A percentile compares a stretch with the other conserved stretches of the same genome.
phyloP scores from a whole-genome alignment of 37 sponge, comb jelly and placozoan genomes.

The Chondrilla cf. caribensis region DNA sequence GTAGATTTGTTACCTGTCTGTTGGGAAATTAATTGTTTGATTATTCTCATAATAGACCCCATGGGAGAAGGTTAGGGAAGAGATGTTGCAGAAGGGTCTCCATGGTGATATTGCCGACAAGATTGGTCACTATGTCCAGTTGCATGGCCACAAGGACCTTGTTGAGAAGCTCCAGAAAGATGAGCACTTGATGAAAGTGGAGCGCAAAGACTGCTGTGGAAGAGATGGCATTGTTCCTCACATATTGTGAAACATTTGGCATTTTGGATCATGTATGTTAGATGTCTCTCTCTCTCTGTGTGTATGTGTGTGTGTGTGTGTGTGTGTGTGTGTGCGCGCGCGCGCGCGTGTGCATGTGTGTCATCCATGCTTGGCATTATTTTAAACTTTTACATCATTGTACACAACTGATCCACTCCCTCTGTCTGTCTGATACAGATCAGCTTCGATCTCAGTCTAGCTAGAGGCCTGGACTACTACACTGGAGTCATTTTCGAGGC shows the following conservation, averaged over 20 bases:
- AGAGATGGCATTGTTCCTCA: constrained; percentile 80
- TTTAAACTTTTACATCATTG: too few species aligned
- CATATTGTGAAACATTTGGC: constrained; percentile 84
- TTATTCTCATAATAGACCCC: constrained; percentile 25
- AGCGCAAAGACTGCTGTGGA: constrained; percentile 62
- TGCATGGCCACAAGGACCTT: constrained; percentile 61
- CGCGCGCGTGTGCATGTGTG: too few species aligned
- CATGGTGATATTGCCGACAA: constrained; percentile 74
- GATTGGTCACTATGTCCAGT: constrained; percentile 85
- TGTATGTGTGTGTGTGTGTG: too few species aligned
- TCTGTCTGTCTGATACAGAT: too few species aligned
- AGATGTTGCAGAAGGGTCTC: constrained; percentile 89
- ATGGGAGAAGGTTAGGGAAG: constrained; percentile 84
- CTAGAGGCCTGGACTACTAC: constrained; percentile 97
- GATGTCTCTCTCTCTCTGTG: too few species aligned
- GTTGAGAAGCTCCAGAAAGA: constrained; percentile 63
- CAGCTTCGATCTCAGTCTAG: constrained; percentile 95
- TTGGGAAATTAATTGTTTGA: neutral
- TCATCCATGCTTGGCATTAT: too few species aligned
- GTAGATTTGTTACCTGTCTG: too few species aligned
- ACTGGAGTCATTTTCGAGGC: constrained; percentile 94
- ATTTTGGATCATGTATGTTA: constrained; percentile 62
- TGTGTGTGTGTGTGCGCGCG: too few species aligned
- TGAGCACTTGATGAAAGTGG: constrained; percentile 34
- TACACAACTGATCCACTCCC: too few species aligned